These are phyloP conservation scores for Caerostris extrusa DNA, from an alignment of 1,140 invertebrate species.

Conservation along the genomic window DNA sequence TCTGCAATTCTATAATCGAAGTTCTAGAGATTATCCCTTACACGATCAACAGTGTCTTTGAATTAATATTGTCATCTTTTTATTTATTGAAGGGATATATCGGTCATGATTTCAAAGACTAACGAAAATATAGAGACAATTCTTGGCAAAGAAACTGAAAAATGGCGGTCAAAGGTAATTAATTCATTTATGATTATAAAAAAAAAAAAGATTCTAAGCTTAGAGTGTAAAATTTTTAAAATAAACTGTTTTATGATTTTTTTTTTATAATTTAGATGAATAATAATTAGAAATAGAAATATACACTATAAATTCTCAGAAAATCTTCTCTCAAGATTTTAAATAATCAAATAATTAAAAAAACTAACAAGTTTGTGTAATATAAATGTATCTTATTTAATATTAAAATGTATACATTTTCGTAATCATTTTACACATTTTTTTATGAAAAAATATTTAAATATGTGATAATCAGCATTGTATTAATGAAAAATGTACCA, in stretches of 20 bases:
- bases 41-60: too few relatives aligned
- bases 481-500: too few relatives aligned
- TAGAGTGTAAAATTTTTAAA: background rate
- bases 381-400: too few relatives aligned
- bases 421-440: too few relatives aligned
- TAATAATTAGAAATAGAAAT: background rate
- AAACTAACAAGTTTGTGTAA: background rate
- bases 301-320: background rate
- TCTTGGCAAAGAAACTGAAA: slow-evolving; percentile 42
- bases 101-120: background rate
- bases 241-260: background rate
- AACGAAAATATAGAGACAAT: background rate
- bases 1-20: too few relatives aligned
- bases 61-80: background rate
- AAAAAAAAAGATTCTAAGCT: background rate
- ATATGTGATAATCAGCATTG: too few relatives aligned
- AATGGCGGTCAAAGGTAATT: slow-evolving; percentile 42
- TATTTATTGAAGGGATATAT: background rate
- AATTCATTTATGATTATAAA: background rate
- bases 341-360: background rate
- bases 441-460: too few relatives aligned
- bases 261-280: background rate
- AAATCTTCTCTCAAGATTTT: background rate
- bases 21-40: too few relatives aligned
- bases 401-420: too few relatives aligned